Evolutionary conservation across 2,113 vertebrate genomes (phyloP).

Genomic region (Eulemur macaco): DNA sequence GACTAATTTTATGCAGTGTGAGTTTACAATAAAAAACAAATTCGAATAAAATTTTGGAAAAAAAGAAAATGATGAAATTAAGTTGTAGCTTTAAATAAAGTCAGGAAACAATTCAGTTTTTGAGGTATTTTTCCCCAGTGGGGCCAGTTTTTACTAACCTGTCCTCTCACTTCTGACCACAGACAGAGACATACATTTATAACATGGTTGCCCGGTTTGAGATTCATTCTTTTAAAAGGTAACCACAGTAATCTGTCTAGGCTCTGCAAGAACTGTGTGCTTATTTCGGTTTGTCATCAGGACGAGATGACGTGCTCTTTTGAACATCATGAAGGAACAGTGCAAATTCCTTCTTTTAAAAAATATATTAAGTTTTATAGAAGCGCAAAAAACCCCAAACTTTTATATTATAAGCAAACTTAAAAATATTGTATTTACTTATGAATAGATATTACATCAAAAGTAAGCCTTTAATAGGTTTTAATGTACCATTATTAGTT

Average conservation of each 20-base stretch:
- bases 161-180: background rate
- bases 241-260: background rate
- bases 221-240: background rate
- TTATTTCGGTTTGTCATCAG: background rate
- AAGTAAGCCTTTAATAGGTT: constrained; percentile 1
- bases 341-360: background rate
- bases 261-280: background rate
- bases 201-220: background rate
- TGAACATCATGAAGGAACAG: background rate
- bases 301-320: background rate
- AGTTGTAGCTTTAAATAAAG: background rate
- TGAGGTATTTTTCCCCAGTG: background rate
- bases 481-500: background rate
- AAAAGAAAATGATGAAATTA: background rate
- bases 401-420: constrained; percentile 2
- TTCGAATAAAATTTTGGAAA: background rate
- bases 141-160: background rate
- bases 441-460: background rate
- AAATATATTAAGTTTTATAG: background rate
- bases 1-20: background rate
- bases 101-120: background rate
- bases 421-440: background rate
- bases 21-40: background rate
- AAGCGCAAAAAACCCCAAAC: background rate
- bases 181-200: background rate